Percentiles rank a stretch among this genome's conserved stretches.
phyloP scores from a whole-genome alignment of 2,797 vertebrate genomes.

The Anguilla obscura region DNA sequence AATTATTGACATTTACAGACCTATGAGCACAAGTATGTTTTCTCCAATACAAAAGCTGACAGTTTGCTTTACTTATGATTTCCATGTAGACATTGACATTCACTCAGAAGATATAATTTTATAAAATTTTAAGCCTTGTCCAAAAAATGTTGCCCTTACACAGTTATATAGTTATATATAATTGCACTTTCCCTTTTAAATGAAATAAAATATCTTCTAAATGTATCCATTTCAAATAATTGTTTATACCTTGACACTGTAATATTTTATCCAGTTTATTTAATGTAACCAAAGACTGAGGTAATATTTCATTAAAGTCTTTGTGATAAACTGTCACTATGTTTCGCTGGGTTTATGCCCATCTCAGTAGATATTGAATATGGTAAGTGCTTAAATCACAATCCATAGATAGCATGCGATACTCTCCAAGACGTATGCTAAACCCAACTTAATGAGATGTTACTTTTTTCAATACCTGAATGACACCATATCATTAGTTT shows the following conservation, averaged over 20 bases:
- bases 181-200: not conserved
- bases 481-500: not conserved
- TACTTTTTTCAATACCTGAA: not conserved
- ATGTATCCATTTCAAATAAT: constrained; percentile 59
- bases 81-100: not conserved
- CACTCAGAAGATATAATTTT: not conserved
- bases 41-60: constrained; percentile 62
- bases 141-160: not conserved
- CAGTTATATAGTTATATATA: not conserved
- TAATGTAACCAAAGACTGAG: too few relatives aligned
- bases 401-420: not conserved
- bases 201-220: constrained; percentile 50
- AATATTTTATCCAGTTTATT: not conserved
- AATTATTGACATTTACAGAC: constrained; percentile 81
- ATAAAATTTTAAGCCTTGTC: not conserved
- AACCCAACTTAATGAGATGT: not conserved
- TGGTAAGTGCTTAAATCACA: not conserved
- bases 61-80: constrained; percentile 46
- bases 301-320: too few relatives aligned
- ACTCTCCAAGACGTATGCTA: not conserved
- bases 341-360: not conserved
- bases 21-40: constrained; percentile 67
- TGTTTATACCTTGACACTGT: not conserved
- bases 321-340: not conserved
- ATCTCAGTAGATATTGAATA: not conserved